Evolutionary conservation across 2,113 vertebrate species (phyloP).

Genomic region (Formicarius rufipectus): DNA sequence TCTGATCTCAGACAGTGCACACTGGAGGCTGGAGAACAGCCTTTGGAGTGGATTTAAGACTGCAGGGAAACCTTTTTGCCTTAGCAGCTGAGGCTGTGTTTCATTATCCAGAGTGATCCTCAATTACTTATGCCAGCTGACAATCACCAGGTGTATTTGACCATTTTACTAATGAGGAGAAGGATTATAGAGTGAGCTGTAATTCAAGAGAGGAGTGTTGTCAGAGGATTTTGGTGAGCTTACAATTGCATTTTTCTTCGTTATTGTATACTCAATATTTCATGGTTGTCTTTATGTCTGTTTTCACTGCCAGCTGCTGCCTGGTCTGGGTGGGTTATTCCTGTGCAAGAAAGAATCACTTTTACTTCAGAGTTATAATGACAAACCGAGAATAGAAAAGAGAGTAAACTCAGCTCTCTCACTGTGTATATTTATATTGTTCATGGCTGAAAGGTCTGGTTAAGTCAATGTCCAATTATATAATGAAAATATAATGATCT

Average conservation of each 20-base stretch:
- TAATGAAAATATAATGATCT: constrained; percentile 20
- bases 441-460: not conserved
- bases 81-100: not conserved
- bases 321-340: not conserved
- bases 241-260: not conserved
- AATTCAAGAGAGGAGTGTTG: not conserved
- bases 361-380: not conserved
- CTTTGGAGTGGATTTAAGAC: not conserved
- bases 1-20: fast-evolving
- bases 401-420: not conserved
- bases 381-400: not conserved
- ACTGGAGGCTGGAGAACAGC: not conserved
- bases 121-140: constrained; percentile 38
- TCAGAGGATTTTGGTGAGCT: not conserved
- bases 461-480: not conserved
- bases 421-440: not conserved
- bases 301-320: not conserved
- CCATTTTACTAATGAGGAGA: constrained; percentile 45
- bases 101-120: constrained; percentile 37
- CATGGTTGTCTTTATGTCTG: not conserved
- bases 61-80: not conserved
- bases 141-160: constrained; percentile 9
- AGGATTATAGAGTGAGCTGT: constrained; percentile 32
- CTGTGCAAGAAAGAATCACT: not conserved
- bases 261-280: not conserved